Conservation (phyloP, 2,113 vertebrate genomes). For the Tachysurus fulvidraco region DNA sequence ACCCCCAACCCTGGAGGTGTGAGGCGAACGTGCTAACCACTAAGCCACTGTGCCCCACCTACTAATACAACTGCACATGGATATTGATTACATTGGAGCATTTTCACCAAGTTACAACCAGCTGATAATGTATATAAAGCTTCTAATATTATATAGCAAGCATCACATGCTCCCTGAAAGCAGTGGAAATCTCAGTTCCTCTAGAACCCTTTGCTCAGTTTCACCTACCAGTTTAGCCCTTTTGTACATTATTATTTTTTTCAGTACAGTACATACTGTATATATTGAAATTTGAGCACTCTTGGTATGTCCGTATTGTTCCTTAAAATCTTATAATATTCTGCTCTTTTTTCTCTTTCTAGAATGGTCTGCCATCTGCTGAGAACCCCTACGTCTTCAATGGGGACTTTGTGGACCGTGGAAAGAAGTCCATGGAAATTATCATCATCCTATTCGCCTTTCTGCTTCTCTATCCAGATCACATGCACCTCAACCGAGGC, state of each 20-base stretch:
- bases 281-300: background rate
- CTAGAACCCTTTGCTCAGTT: too few species aligned
- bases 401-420: constrained; percentile 96
- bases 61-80: too few species aligned
- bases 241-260: background rate
- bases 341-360: constrained; percentile 20
- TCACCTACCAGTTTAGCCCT: too few species aligned
- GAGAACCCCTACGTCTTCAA: constrained; percentile 92
- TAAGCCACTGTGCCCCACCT: too few species aligned
- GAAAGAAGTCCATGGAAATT: constrained; percentile 89
- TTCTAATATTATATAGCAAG: too few species aligned
- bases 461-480: constrained; percentile 87
- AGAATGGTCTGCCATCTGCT: constrained; percentile 93
- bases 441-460: constrained; percentile 87
- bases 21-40: too few species aligned
- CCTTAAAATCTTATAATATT: background rate
- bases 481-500: constrained; percentile 91
- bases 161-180: too few species aligned
- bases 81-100: too few species aligned
- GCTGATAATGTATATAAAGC: too few species aligned
- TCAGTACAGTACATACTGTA: background rate
- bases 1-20: too few species aligned
- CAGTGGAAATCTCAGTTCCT: too few species aligned
- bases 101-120: too few species aligned
- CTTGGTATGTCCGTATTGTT: background rate